Conservation (phyloP, 1,140 invertebrate species). For the Sinella curviseta region DNA sequence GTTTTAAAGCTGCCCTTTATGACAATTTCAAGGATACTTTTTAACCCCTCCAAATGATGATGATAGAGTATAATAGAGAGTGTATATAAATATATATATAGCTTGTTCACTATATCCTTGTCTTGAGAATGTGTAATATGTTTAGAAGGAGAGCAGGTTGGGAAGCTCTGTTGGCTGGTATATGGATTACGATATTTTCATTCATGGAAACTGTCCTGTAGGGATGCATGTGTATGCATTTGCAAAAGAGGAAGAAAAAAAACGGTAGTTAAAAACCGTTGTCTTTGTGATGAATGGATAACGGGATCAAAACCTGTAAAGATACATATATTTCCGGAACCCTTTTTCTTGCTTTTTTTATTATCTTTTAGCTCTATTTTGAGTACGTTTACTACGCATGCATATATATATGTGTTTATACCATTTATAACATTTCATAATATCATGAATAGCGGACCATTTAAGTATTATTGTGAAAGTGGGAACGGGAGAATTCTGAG, state of each 20-base stretch:
- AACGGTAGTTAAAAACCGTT: slow-evolving; percentile 3
- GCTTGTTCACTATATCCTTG: too few relatives aligned
- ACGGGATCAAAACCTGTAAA: neutral
- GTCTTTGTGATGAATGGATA: slow-evolving; percentile 21
- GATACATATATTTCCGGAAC: neutral
- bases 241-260: neutral
- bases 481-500: neutral
- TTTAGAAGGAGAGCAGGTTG: neutral
- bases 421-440: too few relatives aligned
- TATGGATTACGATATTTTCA: too few relatives aligned
- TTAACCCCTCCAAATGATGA: slow-evolving; percentile 24
- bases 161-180: too few relatives aligned
- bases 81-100: too few relatives aligned
- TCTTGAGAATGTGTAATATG: too few relatives aligned
- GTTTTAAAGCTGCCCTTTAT: slow-evolving; percentile 21
- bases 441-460: too few relatives aligned
- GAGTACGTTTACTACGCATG: too few relatives aligned
- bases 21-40: slow-evolving; percentile 23
- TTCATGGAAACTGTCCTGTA: too few relatives aligned
- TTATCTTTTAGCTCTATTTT: neutral
- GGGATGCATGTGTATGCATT: too few relatives aligned
- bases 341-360: neutral
- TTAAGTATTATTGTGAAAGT: neutral
- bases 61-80: neutral
- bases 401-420: too few relatives aligned